Base-by-base conservation (phyloP, 2,888 invertebrate genomes). In the Phortica magna region DNA sequence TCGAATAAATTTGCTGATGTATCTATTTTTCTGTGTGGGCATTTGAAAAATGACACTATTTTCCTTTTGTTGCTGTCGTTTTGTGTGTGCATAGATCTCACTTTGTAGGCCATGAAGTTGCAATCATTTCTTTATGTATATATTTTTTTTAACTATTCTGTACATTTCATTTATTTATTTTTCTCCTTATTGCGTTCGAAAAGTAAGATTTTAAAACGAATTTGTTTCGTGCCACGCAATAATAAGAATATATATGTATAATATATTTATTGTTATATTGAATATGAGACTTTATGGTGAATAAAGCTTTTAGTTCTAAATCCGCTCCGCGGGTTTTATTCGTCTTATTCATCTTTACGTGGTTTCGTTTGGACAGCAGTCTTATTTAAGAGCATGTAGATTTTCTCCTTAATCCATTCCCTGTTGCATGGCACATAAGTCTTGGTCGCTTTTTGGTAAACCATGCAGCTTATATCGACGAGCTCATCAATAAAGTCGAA, bases 381-480 rank as follows among this genome's bases (percentile, higher is more conserved):
- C 92, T 98, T 98, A 83, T 98, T 95, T 80, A 99, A 93, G 86
- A 99, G 93, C 4, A 31, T 31, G 31, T 31, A 31, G 31, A 31
- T 31, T 31, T 31, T 31, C 31, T 31, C 31, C 31, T 31, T 99
- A 77, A 99, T 98, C 99, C 99, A 99, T 88, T 98, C 98, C 93
- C 99, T 99, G 92, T 99, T 99, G 93, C 98, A 99, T 0, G 99
- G 99, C 1, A 98, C 97, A 89, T 99, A 99, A 0, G 98, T 98
- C 89, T 98, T 98, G 61, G 97, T 97, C 7, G 96, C 96, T 91
- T 98, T 98, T 48, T 12, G 31, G 48, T 53, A 72, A 53, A 39
- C 22, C n/a, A 53, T 7, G 71, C 41, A 41, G 48, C 98, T 98
- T 72, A 99, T 94, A 91, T 99, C 99, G 39, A 97, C 95, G 71